A percentile compares a stretch with the other conserved stretches of the same genome.
Evolutionary conservation across 2,888 invertebrate genomes (phyloP).

Genomic region (Linyphia triangularis): DNA sequence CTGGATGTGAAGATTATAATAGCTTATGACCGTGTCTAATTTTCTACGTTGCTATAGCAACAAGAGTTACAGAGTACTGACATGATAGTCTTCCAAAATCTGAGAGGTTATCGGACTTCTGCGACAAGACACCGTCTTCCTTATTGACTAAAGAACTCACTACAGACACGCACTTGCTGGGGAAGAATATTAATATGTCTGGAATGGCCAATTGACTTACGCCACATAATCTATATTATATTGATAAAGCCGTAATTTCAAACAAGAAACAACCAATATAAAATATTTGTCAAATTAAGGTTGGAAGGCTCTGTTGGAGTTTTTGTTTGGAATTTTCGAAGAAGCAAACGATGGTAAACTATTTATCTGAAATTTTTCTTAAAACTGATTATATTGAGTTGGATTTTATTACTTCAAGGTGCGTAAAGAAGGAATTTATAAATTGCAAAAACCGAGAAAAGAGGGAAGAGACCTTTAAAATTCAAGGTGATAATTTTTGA

Average conservation of each 20-base stretch:
- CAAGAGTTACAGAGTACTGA: slow-evolving; percentile 47
- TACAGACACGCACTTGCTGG: slow-evolving; percentile 26
- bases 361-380: too few species aligned
- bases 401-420: too few species aligned
- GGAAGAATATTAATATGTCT: slow-evolving; percentile 6
- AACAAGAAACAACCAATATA: not conserved
- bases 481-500: too few species aligned
- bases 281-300: too few species aligned
- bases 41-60: slow-evolving; percentile 64
- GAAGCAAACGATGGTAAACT: too few species aligned
- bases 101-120: slow-evolving; percentile 52
- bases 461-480: too few species aligned
- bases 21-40: slow-evolving; percentile 33
- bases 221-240: not conserved
- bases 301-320: too few species aligned
- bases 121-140: slow-evolving; percentile 47
- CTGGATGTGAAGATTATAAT: slow-evolving; percentile 31
- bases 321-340: not conserved
- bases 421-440: too few species aligned
- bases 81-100: slow-evolving; percentile 27
- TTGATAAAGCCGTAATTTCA: not conserved
- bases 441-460: too few species aligned
- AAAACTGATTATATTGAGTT: too few species aligned
- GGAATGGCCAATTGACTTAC: not conserved
- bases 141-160: not conserved